Evolutionary conservation across 2,888 invertebrate species (phyloP), one percentile per base, ranked within the genome.

Genomic region (Labia minor): DNA sequence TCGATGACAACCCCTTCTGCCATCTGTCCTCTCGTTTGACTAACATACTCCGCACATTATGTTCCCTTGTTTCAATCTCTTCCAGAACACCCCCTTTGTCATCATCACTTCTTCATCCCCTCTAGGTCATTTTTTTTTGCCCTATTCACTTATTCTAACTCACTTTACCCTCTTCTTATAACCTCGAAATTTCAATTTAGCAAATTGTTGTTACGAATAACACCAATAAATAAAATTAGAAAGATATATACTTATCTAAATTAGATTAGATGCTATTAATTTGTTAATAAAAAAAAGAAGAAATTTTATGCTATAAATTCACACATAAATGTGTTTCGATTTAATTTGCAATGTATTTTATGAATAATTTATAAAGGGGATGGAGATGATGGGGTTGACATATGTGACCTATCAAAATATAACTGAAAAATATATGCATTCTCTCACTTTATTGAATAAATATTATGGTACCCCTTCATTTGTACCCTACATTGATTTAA

Each of bases 191-290:
- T 49, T 49, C 49, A 49, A 49, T 49, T 49, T 49, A 14, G n/a
- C 49, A 49, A 49, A 49, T 49, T n/a, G 14, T 49, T 49, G 49
- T 49, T 49, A 16, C 49, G 3, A 16, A 11, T 49, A 49, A 49
- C 16, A 26, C 4, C 3, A 49, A n/a, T n/a, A n/a, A n/a, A n/a
- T n/a, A n/a, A n/a, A n/a, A n/a, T n/a, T n/a, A n/a, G n/a, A 49
- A 49, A 49, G n/a, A 49, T 4, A 49, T 49, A 4, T 49, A 49
- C 49, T 49, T 49, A 49, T 49, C 49, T 49, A 49, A 49, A 49
- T 49, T 49, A 49, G 49, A 49, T 49, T 49, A 49, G 49, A 49
- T 49, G 49, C 16, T 16, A 49, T 49, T 49, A 49, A 49, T 49
- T 49, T 49, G 49, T 49, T 26, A 26, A 26, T 6, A 26, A 26